Base-by-base conservation (phyloP, 35 echinoderm and acorn worm species). In the Ophioderma brevispina region DNA sequence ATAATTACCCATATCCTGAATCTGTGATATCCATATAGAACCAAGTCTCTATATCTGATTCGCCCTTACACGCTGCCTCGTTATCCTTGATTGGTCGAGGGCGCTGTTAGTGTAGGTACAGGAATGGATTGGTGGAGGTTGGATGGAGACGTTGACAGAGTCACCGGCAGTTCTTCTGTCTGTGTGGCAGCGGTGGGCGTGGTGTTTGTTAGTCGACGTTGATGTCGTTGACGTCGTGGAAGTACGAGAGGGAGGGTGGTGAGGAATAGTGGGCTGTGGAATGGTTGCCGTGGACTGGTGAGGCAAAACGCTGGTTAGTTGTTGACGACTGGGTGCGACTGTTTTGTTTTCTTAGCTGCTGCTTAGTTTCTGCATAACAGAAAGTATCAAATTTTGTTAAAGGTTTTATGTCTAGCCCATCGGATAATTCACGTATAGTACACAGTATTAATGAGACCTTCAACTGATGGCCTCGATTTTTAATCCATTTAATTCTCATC, bases 41-140 rank as follows among this genome's bases (percentile, higher is more conserved):
- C 96, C 37, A 98, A 70, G 89, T 98, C 87, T 98, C 96, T 13
- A 98, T 94, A 64, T 98, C 83, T 98, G 96, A 84, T 98, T 98
- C 94, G 79, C 23, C 96, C 96, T 64, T 98, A 92, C 4, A 98
- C 96, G 38, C 92, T 94, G 49, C 96, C 96, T 38, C 96, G 85
- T 56, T 92, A 92, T 87, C 88, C 36, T 81, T 40, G 77, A 18
- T 55, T 85, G 46, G 31, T 70, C 1, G 89, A 90, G 35, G 89
- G 64, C 36, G 89, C 52, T 76, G 49, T 78, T 21, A 76, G 78
- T 5, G 64, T 76, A 33, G 90, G 35, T 37, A 81, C 37, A 31
- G 85, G 36, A 28, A 46, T 78, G 85, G 85, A 33, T n/a, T n/a
- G n/a, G 76, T 32, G 38, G 21, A 75, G 46, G 43, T 64, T 87